Evolutionary conservation across 2,797 vertebrate genomes (phyloP).

Genomic region (Galagoides demidoff): DNA sequence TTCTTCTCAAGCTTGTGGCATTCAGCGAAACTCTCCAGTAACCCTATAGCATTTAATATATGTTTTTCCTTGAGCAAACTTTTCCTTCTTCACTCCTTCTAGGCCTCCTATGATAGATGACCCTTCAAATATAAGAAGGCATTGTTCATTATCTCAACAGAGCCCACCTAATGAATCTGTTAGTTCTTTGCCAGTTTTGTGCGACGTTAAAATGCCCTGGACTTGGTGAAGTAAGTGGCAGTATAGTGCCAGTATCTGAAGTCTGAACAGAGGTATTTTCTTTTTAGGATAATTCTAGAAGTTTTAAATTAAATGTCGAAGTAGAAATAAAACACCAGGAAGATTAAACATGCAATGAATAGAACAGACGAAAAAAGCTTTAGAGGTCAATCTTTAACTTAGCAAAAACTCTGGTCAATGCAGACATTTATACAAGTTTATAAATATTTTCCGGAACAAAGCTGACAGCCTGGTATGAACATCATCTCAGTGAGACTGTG

Average conservation of each 20-base stretch:
- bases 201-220: background rate
- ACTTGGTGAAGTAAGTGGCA: background rate
- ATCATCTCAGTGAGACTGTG: background rate
- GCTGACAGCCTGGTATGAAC: background rate
- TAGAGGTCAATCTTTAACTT: background rate
- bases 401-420: background rate
- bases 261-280: background rate
- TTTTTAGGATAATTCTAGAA: conserved; percentile 7
- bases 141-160: background rate
- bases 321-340: conserved; percentile 25
- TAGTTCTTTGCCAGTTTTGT: background rate
- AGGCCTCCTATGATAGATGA: background rate
- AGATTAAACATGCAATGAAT: background rate
- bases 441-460: background rate
- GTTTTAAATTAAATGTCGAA: background rate
- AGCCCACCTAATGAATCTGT: background rate
- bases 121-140: background rate
- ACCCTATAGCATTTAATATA: background rate
- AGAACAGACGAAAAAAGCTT: background rate
- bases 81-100: background rate
- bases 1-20: background rate
- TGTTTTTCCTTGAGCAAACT: background rate
- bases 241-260: background rate
- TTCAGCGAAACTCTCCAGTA: conserved; percentile 19
- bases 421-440: background rate